Percentiles rank a stretch among this genome's conserved stretches.
Evolutionary conservation across 2,113 vertebrate species (phyloP).

Genomic region (Phrynosoma blainvillii): DNA sequence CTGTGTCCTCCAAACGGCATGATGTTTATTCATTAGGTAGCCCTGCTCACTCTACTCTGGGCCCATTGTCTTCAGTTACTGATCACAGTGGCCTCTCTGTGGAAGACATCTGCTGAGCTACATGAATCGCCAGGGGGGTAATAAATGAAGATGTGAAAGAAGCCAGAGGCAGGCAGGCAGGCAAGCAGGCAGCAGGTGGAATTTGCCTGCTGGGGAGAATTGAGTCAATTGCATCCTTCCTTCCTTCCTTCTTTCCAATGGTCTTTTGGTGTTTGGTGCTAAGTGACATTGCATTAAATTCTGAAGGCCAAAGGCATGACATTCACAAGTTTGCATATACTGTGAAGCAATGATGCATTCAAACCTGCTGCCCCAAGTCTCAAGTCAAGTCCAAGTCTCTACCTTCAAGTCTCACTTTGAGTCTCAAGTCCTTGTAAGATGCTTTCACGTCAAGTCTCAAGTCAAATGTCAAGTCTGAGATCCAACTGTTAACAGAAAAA

Average conservation of each 20-base stretch:
- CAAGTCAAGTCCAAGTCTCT: too few species aligned
- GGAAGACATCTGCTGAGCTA: conserved; percentile 67
- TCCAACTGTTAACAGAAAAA: too few species aligned
- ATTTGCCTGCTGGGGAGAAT: not conserved
- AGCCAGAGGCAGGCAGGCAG: not conserved
- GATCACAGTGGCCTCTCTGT: conserved; percentile 51
- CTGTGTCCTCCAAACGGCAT: conserved; percentile 61
- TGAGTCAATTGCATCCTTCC: not conserved
- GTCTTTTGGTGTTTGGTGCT: not conserved
- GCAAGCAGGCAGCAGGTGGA: not conserved
- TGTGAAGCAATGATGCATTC: too few species aligned
- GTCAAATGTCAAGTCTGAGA: too few species aligned
- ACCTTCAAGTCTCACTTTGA: too few species aligned
- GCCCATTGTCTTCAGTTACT: conserved; percentile 69
- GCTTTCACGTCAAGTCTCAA: too few species aligned
- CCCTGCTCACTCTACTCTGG: conserved; percentile 51
- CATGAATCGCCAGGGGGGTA: conserved; percentile 56
- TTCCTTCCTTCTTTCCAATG: not conserved
- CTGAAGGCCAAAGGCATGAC: not conserved
- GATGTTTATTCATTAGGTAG: conserved; percentile 68
- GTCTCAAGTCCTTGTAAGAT: too few species aligned
- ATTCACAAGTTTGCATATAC: not conserved
- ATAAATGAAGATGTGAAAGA: conserved; percentile 66
- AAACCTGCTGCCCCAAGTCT: too few species aligned
- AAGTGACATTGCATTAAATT: not conserved